Evolutionary conservation across 2,888 invertebrate genomes (phyloP), one percentile per base, ranked within the genome.

Genomic region (Tortrix viridana): DNA sequence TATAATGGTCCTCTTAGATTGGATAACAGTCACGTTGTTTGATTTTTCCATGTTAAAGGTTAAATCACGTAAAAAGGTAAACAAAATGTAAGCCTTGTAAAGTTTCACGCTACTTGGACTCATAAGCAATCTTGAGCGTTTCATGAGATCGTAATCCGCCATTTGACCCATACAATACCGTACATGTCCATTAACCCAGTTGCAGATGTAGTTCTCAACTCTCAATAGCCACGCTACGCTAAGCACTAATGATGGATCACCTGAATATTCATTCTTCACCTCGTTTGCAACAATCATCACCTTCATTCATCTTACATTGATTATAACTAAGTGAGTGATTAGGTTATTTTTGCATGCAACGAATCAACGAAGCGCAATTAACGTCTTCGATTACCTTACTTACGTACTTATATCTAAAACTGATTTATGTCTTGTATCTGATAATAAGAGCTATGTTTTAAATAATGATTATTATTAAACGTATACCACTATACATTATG

Each of bases 181-280:
- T 76, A 46, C 20, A 22, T 50, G 70, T 76, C 75, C 79, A 86
- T 88, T 86, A 86, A 77, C 86, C 84, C 75, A 85, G 77, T 83
- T 82, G 80, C 76, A 72, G 76, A 77, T 74, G 57, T 23, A 46
- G 23, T 32, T 44, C 18, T 41, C 38, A 47, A 58, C 46, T 62
- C 49, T 57, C 46, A 63, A 63, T 46, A 52, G 43, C 62, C 56
- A 56, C 56, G 56, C 57, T 50, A 63, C 57, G 52, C 50, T 74
- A 70, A 70, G 69, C 72, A 70, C 73, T 69, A 71, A 74, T 74
- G 65, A 69, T 67, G 64, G 66, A 63, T 67, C 52, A 65, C 59
- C 47, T 59, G 63, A 58, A 58, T 56, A 46, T 32, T 58, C 53
- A 41, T 19, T 63, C 20, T 52, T 52, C 38, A 41, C 47, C 52